Conservation (phyloP, 2,797 vertebrate species). For the Setipinna tenuifilis region DNA sequence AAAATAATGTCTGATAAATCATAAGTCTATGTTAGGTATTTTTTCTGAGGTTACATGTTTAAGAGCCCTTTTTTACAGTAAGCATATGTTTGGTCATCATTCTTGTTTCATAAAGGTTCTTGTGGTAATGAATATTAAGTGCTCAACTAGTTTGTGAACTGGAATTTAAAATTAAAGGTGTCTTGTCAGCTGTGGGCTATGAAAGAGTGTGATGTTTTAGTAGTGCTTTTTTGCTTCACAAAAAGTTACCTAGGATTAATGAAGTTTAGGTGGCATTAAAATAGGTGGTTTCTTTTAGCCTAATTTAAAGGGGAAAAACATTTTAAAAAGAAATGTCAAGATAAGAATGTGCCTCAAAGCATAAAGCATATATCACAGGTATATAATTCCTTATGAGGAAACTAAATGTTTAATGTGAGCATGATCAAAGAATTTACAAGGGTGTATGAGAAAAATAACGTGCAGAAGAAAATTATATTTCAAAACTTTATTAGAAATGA, state of each 20-base stretch:
- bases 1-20: background rate
- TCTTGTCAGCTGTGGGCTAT: background rate
- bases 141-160: background rate
- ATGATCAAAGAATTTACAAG: background rate
- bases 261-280: background rate
- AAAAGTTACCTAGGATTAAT: background rate
- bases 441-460: background rate
- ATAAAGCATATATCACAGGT: background rate
- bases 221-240: background rate
- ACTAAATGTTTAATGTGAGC: background rate
- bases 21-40: too few relatives aligned
- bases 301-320: too few relatives aligned
- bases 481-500: slow-evolving; percentile 95
- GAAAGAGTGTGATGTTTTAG: background rate
- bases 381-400: background rate
- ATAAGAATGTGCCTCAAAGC: background rate
- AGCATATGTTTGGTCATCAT: background rate
- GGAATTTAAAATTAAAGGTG: background rate
- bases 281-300: too few relatives aligned
- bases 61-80: background rate
- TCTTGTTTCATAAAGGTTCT: too few relatives aligned
- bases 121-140: background rate
- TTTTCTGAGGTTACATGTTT: background rate
- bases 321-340: background rate
- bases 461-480: slow-evolving; percentile 79